phyloP scores from a whole-genome alignment of 2,797 vertebrate species.

The Lagodon rhomboides region DNA sequence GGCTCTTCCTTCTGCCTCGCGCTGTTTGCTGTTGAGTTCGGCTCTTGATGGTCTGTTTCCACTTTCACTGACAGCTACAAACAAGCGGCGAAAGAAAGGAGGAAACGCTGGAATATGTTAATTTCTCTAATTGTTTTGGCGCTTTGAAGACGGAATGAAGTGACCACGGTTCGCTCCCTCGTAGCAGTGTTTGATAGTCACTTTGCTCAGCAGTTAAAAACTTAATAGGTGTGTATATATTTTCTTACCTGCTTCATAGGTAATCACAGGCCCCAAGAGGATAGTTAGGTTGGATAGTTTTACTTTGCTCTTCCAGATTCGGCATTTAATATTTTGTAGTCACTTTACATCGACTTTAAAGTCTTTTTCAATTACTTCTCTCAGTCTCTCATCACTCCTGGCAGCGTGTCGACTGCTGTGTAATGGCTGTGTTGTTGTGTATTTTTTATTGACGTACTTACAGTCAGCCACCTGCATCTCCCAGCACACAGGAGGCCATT shows the following conservation, averaged over 20 bases:
- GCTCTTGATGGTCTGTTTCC: conserved; percentile 96
- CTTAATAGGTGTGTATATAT: conserved; percentile 64
- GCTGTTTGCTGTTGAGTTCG: conserved; percentile 84
- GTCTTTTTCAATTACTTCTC: conserved; percentile 24
- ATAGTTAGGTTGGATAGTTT: conserved; percentile 24
- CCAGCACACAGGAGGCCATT: conserved; percentile 99
- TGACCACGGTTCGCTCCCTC: conserved; percentile 63
- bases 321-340: not conserved
- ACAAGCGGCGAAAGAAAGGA: conserved; percentile 78
- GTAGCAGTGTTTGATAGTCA: conserved; percentile 55
- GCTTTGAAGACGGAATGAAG: conserved; percentile 71
- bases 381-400: conserved; percentile 55
- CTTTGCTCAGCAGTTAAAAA: conserved; percentile 69
- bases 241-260: conserved; percentile 56
- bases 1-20: conserved; percentile 85
- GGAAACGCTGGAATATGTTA: conserved; percentile 85
- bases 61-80: conserved; percentile 87
- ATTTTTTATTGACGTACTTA: conserved; percentile 86
- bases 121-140: conserved; percentile 83
- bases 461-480: conserved; percentile 98
- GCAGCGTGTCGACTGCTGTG: conserved; percentile 55
- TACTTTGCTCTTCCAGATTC: not conserved
- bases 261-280: conserved; percentile 1
- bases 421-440: conserved; percentile 84
- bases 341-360: not conserved